These are phyloP conservation scores for Mongoloraphidia duomilia DNA, from an alignment of 2,888 invertebrate species.

Conservation along the genomic window DNA sequence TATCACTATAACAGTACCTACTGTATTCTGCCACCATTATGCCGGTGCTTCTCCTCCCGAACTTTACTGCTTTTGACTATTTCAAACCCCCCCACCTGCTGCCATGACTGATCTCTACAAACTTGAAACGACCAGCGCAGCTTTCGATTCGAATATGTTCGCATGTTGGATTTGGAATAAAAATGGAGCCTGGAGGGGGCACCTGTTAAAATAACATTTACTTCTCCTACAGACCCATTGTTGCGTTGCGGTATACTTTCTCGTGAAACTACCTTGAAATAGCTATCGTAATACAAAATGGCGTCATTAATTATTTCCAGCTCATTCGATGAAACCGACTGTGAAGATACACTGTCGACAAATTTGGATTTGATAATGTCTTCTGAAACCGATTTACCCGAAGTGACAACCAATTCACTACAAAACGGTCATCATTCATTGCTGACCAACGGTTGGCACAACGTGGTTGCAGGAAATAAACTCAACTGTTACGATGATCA, in stretches of 20 bases:
- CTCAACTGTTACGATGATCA: neutral
- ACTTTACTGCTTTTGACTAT: no score
- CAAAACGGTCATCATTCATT: constrained; percentile 18
- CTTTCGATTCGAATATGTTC: neutral
- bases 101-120: no score
- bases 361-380: constrained; percentile 47
- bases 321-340: constrained; percentile 53
- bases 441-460: neutral
- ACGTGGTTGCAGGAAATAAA: neutral
- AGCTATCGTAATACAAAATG: neutral
- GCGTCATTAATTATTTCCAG: constrained; percentile 29
- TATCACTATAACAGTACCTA: no score
- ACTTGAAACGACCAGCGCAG: neutral
- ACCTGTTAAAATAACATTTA: no score
- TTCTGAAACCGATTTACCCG: constrained; percentile 20
- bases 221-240: no score
- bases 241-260: neutral
- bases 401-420: constrained; percentile 16
- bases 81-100: no score
- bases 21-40: no score
- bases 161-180: neutral
- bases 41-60: no score
- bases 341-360: constrained; percentile 47
- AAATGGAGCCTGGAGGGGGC: neutral
- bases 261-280: neutral